A percentile compares a stretch with the other conserved stretches of the same genome.
These are phyloP conservation scores for Nomada fucata DNA, from an alignment of 2,888 invertebrate species.

Conservation along the genomic window DNA sequence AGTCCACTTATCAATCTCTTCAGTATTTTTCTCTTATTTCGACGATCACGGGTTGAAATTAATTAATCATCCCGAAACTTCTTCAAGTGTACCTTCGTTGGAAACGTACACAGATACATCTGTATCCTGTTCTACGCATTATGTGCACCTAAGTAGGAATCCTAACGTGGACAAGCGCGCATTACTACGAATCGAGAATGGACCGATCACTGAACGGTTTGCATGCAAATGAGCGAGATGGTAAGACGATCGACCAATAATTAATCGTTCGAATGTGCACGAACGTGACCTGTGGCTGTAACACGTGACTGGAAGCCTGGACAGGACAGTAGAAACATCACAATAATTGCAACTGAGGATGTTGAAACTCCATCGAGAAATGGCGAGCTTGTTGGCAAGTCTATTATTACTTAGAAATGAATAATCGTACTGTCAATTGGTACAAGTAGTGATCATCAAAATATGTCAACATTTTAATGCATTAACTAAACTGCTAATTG, in stretches of 20 bases:
- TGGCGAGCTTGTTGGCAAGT: neutral
- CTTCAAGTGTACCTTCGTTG: slow-evolving; percentile 11
- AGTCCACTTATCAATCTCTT: neutral
- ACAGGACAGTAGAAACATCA: neutral
- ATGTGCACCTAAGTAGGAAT: neutral
- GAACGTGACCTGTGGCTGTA: slow-evolving; percentile 38
- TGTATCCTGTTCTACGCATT: neutral
- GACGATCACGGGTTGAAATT: slow-evolving; percentile 12
- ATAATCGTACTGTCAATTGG: neutral
- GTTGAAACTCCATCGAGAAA: neutral
- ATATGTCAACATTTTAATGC: no score
- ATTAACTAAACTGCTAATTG: no score
- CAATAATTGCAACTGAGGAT: slow-evolving; percentile 4
- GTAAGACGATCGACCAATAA: slow-evolving; percentile 62
- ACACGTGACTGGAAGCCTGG: slow-evolving; percentile 24
- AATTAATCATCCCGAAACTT: slow-evolving; percentile 37
- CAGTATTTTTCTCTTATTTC: neutral
- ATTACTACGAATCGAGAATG: slow-evolving; percentile 18
- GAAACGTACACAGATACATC: neutral
- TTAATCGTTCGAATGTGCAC: slow-evolving; percentile 42
- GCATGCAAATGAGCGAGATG: slow-evolving; percentile 37
- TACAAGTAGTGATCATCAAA: neutral
- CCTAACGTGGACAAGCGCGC: neutral
- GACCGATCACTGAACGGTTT: slow-evolving; percentile 44
- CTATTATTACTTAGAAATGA: neutral